Evolutionary conservation across 2,113 vertebrate genomes (phyloP).

Genomic region (Albula glossodonta): DNA sequence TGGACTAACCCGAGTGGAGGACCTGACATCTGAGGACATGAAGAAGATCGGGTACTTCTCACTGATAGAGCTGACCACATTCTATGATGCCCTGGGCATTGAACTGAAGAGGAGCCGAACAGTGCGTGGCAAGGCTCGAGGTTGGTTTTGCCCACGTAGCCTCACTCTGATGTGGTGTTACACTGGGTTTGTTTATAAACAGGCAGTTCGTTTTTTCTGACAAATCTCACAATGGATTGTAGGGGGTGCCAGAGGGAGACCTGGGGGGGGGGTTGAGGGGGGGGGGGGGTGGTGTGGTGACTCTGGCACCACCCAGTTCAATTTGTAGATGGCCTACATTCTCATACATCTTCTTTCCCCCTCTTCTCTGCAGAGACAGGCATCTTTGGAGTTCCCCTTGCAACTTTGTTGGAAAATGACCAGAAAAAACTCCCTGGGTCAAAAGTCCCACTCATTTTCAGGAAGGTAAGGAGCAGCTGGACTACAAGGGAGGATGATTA

Average conservation of each 20-base stretch:
- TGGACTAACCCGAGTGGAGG: conserved; percentile 78
- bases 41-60: conserved; percentile 84
- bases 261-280: neutral
- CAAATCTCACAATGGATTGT: no score
- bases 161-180: no score
- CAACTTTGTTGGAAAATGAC: conserved; percentile 82
- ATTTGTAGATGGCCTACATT: neutral
- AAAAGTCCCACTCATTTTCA: conserved; percentile 88
- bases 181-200: conserved; percentile 18
- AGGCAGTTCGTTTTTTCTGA: no score
- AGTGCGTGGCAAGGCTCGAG: conserved; percentile 75
- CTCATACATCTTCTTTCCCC: neutral
- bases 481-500: neutral
- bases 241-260: no score
- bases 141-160: conserved; percentile 46
- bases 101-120: conserved; percentile 79
- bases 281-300: neutral
- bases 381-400: conserved; percentile 87
- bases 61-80: conserved; percentile 82
- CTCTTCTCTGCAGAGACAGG: conserved; percentile 74
- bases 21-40: conserved; percentile 82
- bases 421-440: conserved; percentile 82
- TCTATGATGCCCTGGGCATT: conserved; percentile 80
- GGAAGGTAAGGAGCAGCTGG: conserved; percentile 76
- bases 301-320: neutral